Evolutionary conservation across 1,140 invertebrate genomes (phyloP), one percentile per base, ranked within the genome.

Genomic region (Vanessa tameamea): DNA sequence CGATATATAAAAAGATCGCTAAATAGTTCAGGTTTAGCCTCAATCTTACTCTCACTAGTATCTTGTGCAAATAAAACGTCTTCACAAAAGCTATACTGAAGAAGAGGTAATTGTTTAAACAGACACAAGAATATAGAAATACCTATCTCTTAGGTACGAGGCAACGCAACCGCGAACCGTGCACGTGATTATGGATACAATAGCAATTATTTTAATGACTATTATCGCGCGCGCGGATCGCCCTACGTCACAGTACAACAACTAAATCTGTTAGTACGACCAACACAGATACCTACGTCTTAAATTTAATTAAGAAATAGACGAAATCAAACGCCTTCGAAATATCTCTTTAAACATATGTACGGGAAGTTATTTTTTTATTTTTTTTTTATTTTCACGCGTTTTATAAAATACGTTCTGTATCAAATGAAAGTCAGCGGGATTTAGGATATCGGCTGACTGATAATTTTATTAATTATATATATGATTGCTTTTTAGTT

Each of bases 361-460:
- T 43, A 61, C 26, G 57, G 57, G 57, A 61, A 61, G 57, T 37
- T 59, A 23, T 82, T 83, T 84, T 87, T 31, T 31, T 4, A 43
- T 87, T 86, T 81, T 72, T 81, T 84, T 82, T 50, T 72, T 77
- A 79, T 82, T 88, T 85, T 83, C 82, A 72, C 73, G 80, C 84
- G 79, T 87, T 89, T 89, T 89, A 90, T 87, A 92, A 92, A 92
- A 92, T 90, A 92, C 87, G 87, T 87, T 87, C 89, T 89, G 88
- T 92, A 92, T 92, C 89, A 91, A 92, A 92, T 57, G 53, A 43
- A 43, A 13, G 90, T 88, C 89, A 90, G 88, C 90, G 84, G 87
- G 86, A 79, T 83, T 80, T 87, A 87, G 87, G 86, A 88, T 85
- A 88, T 84, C 82, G 83, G 87, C 90, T 85, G 90, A 92, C 88